These are phyloP conservation scores for Melinopterus prodromus DNA, from an alignment of 2,888 invertebrate genomes.

Conservation along the genomic window DNA sequence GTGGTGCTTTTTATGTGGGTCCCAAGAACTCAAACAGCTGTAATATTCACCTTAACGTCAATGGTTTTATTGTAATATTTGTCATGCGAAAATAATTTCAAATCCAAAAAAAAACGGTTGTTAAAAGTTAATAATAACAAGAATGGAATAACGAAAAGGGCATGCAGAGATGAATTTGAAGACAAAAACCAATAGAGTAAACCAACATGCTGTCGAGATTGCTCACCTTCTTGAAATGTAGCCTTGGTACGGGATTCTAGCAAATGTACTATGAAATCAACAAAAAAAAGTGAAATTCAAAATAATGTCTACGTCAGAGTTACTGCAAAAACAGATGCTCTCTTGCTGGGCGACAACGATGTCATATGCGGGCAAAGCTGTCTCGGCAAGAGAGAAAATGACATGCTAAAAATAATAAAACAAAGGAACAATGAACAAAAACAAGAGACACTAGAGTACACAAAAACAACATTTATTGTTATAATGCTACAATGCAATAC, in stretches of 20 bases:
- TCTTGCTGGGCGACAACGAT: background rate
- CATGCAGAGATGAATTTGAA: constrained; percentile 15
- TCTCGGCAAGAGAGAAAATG: background rate
- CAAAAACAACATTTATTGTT: constrained; percentile 65
- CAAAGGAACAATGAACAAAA: constrained; percentile 29
- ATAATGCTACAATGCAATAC: constrained; percentile 49
- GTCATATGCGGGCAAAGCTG: background rate
- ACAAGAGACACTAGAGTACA: constrained; percentile 36
- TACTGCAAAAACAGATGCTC: constrained; percentile 19
- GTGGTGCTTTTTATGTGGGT: too few relatives aligned
- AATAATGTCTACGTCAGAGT: constrained; percentile 38
- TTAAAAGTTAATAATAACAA: constrained; percentile 26
- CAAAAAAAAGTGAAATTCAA: constrained; percentile 51
- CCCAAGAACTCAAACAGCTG: background rate
- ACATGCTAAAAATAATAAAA: constrained; percentile 26
- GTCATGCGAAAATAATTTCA: background rate
- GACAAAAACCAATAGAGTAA: background rate
- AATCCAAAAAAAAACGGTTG: constrained; percentile 11
- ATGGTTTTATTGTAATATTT: background rate
- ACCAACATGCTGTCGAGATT: constrained; percentile 45
- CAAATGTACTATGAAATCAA: constrained; percentile 59
- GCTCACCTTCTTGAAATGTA: constrained; percentile 57
- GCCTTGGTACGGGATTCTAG: constrained; percentile 54
- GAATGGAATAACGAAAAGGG: constrained; percentile 4
- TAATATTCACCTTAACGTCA: background rate